Base-by-base conservation (phyloP, 2,797 vertebrate species). In the Tolypeutes matacus region DNA sequence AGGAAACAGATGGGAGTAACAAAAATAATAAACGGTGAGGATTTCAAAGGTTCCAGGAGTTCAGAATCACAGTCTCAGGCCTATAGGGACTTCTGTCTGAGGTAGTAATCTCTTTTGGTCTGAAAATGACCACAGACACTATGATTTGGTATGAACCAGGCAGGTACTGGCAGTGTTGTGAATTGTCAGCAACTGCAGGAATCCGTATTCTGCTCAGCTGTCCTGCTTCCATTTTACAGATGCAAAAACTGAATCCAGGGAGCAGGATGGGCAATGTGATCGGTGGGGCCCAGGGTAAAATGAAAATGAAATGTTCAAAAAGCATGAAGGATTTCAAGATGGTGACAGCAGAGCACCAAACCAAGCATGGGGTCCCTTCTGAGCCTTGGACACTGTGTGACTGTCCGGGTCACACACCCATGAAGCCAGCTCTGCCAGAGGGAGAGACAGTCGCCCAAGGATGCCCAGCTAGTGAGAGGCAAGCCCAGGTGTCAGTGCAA, bases 1-100 rank as follows among this genome's bases (percentile, higher is more conserved):
- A 94, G 96, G 95, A 96, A 95, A 95, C 96, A 97, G 95, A 96
- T 87, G 89, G 92, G 70, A 73, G 76, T 21, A 60, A 87, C 81
- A 95, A 92, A 95, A 86, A 92, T 85, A 86, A 94, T 72, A 95
- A 93, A 89, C 93, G 89, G 49, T 56, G 77, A 93, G 62, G 39
- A 62, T 87, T 96, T 94, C 95, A 96, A 96, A 95, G 77, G 29
- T 77, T 90, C 92, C 34, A 60, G 94, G 93, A 96, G 90, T 51
- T 60, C 21, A 23, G 31, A 64, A 83, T 56, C 86, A 49, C 34
- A 78, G 75, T 87, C 56, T 83, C 69, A 60, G 94, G 83, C 65
- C 83, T 42, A 20, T 46, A 73, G 85, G 89, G 86, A 88, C 93
- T 95, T 96, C 94, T 89, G 82, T 85, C 89, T 93, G 77, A 76